Conservation (phyloP, 2,888 invertebrate species). For the Melanotus villosus region DNA sequence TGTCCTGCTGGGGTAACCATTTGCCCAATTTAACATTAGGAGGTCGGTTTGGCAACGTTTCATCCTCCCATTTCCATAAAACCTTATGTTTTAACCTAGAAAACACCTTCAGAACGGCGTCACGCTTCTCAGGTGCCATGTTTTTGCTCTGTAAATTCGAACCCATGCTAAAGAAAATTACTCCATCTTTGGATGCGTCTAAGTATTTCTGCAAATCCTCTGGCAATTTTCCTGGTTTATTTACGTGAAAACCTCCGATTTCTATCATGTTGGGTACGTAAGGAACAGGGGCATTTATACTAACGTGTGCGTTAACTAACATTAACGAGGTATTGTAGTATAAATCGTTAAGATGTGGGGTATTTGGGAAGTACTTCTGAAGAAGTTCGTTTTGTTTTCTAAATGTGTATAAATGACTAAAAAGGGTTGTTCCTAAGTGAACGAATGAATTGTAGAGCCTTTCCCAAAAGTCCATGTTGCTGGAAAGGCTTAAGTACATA, state of each 20-base stretch:
- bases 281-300: conserved; percentile 69
- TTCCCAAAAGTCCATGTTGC: conserved; percentile 70
- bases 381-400: conserved; percentile 43
- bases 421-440: conserved; percentile 43
- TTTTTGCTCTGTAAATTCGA: conserved; percentile 73
- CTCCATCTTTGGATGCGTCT: conserved; percentile 71
- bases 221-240: conserved; percentile 55
- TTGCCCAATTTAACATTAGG: conserved; percentile 65
- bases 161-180: conserved; percentile 74
- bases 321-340: conserved; percentile 59
- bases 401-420: conserved; percentile 44
- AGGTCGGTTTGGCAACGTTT: conserved; percentile 62
- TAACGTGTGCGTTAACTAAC: conserved; percentile 67
- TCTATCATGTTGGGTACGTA: conserved; percentile 72
- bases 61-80: conserved; percentile 71
- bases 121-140: conserved; percentile 69
- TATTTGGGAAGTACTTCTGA: conserved; percentile 49
- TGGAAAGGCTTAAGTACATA: conserved; percentile 64
- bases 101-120: conserved; percentile 73
- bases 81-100: conserved; percentile 71
- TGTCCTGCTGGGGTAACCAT: conserved; percentile 68
- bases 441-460: conserved; percentile 70
- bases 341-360: conserved; percentile 49
- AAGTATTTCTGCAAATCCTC: conserved; percentile 70
- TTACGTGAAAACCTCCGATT: conserved; percentile 72